These are phyloP conservation scores for Tenualosa ilisha DNA, from an alignment of 2,797 vertebrate species.

Conservation along the genomic window DNA sequence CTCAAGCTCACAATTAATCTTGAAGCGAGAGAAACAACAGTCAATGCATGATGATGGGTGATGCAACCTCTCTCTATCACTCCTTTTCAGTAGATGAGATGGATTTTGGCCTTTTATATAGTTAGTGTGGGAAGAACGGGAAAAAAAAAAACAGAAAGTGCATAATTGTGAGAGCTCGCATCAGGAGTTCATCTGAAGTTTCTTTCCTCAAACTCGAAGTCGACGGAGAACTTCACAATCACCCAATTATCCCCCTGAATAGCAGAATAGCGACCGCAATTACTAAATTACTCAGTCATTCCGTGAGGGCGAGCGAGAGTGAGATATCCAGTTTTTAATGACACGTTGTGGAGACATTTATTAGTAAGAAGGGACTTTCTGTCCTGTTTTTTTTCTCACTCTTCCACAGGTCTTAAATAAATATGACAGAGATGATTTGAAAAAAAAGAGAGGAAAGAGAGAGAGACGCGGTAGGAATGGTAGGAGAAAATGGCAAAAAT, in stretches of 20 bases:
- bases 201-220: not conserved
- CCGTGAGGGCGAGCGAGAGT: not conserved
- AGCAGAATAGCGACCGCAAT: not conserved
- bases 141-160: not conserved
- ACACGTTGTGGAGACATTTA: not conserved
- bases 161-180: not conserved
- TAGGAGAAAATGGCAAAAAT: not conserved
- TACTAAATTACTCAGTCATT: not conserved
- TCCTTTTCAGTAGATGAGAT: not conserved
- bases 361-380: not conserved
- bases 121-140: not conserved
- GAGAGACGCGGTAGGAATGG: not conserved
- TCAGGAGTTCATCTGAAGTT: constrained; percentile 9
- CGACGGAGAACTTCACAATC: not conserved
- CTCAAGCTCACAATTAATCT: not conserved
- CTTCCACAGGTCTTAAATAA: constrained; percentile 8
- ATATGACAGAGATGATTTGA: not conserved
- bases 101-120: not conserved
- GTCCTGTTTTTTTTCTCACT: not conserved
- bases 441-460: not conserved
- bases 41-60: not conserved
- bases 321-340: not conserved
- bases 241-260: constrained; percentile 12
- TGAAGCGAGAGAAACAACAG: not conserved
- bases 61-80: not conserved